These are phyloP conservation scores for Scolopax rusticola DNA, from an alignment of 2,797 vertebrate species.

Conservation along the genomic window DNA sequence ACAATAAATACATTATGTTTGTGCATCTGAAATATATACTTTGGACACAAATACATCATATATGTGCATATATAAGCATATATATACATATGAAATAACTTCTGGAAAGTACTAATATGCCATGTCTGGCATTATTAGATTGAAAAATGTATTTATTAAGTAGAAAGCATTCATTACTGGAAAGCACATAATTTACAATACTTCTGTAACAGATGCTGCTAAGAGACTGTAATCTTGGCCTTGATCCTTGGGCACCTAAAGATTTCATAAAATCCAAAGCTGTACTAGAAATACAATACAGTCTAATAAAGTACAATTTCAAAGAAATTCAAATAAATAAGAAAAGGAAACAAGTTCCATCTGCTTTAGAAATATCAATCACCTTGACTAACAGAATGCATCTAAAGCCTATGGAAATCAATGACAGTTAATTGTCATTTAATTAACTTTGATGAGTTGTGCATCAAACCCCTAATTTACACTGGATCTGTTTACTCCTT, in stretches of 20 bases:
- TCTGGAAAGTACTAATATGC: neutral
- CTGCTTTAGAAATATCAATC: neutral
- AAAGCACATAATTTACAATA: neutral
- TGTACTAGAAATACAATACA: neutral
- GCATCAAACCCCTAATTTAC: neutral
- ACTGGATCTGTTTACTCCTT: neutral
- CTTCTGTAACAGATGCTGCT: neutral
- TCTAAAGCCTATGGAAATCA: neutral
- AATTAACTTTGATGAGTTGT: neutral
- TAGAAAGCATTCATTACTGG: neutral
- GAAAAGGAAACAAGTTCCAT: neutral
- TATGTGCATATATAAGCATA: neutral
- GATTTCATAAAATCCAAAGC: neutral
- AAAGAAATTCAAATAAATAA: neutral
- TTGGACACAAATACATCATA: neutral
- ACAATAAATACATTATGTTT: neutral
- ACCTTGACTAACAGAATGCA: neutral
- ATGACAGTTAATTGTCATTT: neutral
- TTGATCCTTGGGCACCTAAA: neutral
- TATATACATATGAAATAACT: neutral
- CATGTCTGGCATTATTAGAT: neutral
- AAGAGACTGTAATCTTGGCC: neutral
- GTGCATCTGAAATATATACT: neutral
- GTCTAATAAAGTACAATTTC: neutral
- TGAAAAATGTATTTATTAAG: neutral